These are phyloP conservation scores for Thereva nobilitata DNA, from an alignment of 2,888 invertebrate genomes.

Conservation along the genomic window DNA sequence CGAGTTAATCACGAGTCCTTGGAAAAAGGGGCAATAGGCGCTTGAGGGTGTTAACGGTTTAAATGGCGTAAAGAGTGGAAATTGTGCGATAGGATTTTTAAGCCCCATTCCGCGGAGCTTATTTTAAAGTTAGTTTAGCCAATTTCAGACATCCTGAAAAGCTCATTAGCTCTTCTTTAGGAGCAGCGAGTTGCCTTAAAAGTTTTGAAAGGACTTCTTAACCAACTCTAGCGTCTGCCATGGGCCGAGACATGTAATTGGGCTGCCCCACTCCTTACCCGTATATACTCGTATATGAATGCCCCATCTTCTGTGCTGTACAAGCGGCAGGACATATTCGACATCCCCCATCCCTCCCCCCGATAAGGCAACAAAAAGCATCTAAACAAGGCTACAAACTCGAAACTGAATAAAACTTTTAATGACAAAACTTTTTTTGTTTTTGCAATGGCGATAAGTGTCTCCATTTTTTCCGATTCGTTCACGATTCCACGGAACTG, in stretches of 20 bases:
- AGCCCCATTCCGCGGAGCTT: neutral
- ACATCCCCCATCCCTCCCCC: conserved; percentile 3
- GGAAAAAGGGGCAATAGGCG: too few species aligned
- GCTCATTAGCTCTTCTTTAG: conserved; percentile 2
- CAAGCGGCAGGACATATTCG: conserved; percentile 3
- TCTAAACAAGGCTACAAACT: conserved; percentile 27
- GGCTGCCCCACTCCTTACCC: neutral
- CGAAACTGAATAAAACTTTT: conserved; percentile 35
- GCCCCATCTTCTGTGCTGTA: neutral
- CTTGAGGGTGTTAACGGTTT: too few species aligned
- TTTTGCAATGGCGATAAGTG: conserved; percentile 33
- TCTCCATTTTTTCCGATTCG: conserved; percentile 25
- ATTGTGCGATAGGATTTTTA: too few species aligned
- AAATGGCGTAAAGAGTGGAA: too few species aligned
- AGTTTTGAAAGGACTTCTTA: neutral
- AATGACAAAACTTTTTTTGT: conserved; percentile 32
- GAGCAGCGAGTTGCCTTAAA: neutral
- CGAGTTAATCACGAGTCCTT: too few species aligned
- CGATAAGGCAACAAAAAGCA: conserved; percentile 17
- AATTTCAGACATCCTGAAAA: conserved; percentile 8
- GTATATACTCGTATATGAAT: conserved; percentile 1
- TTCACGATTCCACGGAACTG: neutral
- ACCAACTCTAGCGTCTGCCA: neutral
- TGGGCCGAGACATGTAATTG: neutral
- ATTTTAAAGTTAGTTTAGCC: conserved; percentile 5